Percentiles rank a stretch among this genome's conserved stretches.
These are phyloP conservation scores for Xenopus laevis DNA, from an alignment of 2,113 vertebrate species.

Conservation along the genomic window DNA sequence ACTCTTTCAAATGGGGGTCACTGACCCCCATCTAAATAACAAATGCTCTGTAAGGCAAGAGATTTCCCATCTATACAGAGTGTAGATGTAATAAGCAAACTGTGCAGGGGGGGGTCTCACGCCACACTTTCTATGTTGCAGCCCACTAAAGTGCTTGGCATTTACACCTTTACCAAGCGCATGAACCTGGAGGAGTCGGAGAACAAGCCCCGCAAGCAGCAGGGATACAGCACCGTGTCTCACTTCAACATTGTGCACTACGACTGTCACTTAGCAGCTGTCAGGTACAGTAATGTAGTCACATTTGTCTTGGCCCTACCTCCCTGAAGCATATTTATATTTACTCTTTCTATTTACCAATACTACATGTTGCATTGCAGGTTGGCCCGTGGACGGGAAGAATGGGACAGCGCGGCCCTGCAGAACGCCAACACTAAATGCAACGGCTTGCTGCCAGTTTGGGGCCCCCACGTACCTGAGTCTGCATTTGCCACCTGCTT, in stretches of 20 bases:
- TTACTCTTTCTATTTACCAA: too few relatives aligned
- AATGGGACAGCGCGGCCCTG: conserved; percentile 96
- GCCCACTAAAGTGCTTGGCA: conserved; percentile 94
- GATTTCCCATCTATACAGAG: too few relatives aligned
- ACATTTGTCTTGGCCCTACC: too few relatives aligned
- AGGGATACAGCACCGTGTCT: conserved; percentile 97
- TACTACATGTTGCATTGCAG: conserved; percentile 52
- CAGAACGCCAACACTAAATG: conserved; percentile 99
- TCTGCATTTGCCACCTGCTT: conserved; percentile 97
- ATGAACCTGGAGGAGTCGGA: conserved; percentile 93
- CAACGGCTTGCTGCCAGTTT: conserved; percentile 94
- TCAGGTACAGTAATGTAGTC: conserved; percentile 67
- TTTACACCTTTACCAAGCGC: conserved; percentile 96
- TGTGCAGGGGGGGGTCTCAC: too few relatives aligned
- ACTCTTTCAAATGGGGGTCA: too few relatives aligned
- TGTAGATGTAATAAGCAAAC: too few relatives aligned
- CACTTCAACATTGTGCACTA: conserved; percentile 99
- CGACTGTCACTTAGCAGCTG: conserved; percentile 93
- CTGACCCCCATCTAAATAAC: too few relatives aligned
- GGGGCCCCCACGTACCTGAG: conserved; percentile 97
- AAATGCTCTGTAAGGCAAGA: too few relatives aligned
- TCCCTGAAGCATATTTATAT: too few relatives aligned
- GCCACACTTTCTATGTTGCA: conserved; percentile 48
- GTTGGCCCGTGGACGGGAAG: conserved; percentile 89
- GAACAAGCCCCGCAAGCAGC: conserved; percentile 95